Evolutionary conservation across 1,140 invertebrate genomes (phyloP), one percentile per base, ranked within the genome.

Genomic region (Cherax destructor): DNA sequence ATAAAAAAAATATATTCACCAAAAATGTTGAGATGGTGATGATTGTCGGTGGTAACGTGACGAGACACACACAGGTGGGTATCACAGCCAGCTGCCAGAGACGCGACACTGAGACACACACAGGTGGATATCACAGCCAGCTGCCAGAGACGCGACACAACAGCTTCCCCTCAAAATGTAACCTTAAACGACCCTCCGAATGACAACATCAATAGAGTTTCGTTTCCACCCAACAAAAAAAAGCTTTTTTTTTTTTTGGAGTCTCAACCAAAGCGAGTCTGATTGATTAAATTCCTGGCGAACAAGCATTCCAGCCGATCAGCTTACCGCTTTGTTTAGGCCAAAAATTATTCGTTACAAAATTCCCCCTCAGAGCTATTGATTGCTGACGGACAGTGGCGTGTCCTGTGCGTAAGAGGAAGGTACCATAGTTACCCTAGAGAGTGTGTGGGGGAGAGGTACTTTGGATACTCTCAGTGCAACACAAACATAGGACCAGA

Each of bases 241-340:
- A 16, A 61, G 50, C 78, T 83, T 74, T 24, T 41, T 86, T 18
- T 83, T 49, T 81, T 41, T 83, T 83, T 89, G 76, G 56, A 52
- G 61, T 30, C 69, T 77, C 56, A 77, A 78, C 88, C 80, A 89
- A 89, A 89, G 88, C 78, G 88, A 89, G 88, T 76, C 80, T 83
- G 80, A 89, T 83, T 89, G 88, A 89, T 89, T 89, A 89, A 89
- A 89, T 89, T 89, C 88, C 88, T 89, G 80, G 56, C 88, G 88
- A 83, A 89, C 88, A 80, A 83, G 88, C 88, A 89, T 89, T 89
- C 88, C 80, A 47, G 50, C 18, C 88, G 88, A 89, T 89, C 88
- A 83, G 88, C 65, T 89, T 52, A 74, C 79, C 65, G 88, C 72
- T 89, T 89, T 89, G 88, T 83, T 89, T 89, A 74, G 79, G 50